phyloP scores from a whole-genome alignment of 2,888 invertebrate genomes.

The Sycophila texana region DNA sequence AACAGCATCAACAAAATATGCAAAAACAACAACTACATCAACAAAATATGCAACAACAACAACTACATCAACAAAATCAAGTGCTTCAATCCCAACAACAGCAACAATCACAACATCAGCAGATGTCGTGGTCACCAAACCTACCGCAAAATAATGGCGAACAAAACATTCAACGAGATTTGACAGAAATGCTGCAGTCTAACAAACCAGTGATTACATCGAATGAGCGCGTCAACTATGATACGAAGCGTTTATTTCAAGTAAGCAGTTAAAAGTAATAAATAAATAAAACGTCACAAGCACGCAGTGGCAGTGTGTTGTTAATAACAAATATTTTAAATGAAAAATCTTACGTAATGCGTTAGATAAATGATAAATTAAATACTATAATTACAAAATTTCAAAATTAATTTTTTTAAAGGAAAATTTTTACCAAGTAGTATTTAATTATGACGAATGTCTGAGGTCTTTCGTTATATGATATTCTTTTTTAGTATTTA shows the following conservation, averaged over 20 bases:
- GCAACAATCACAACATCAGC: neutral
- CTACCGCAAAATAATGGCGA: neutral
- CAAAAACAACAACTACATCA: neutral
- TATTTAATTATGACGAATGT: no score
- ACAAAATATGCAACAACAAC: neutral
- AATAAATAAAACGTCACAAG: no score
- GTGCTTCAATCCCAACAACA: neutral
- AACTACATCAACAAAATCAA: neutral
- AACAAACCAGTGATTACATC: slow-evolving; percentile 42
- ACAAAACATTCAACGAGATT: slow-evolving; percentile 12
- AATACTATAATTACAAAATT: no score
- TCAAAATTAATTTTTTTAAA: no score
- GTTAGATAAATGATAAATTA: no score
- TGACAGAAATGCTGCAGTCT: slow-evolving; percentile 22
- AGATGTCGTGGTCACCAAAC: neutral
- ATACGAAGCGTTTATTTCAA: neutral
- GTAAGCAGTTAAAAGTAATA: neutral
- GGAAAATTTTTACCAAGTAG: no score
- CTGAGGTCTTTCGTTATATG: no score
- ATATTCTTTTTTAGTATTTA: no score
- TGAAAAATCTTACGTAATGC: no score
- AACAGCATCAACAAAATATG: slow-evolving; percentile 8
- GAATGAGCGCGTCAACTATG: slow-evolving; percentile 34
- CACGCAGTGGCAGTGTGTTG: no score
- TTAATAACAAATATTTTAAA: no score